A percentile compares a stretch with the other conserved stretches of the same genome.
Evolutionary conservation across 2,113 vertebrate species (phyloP).

Genomic region (Urocynchramus pylzowi): DNA sequence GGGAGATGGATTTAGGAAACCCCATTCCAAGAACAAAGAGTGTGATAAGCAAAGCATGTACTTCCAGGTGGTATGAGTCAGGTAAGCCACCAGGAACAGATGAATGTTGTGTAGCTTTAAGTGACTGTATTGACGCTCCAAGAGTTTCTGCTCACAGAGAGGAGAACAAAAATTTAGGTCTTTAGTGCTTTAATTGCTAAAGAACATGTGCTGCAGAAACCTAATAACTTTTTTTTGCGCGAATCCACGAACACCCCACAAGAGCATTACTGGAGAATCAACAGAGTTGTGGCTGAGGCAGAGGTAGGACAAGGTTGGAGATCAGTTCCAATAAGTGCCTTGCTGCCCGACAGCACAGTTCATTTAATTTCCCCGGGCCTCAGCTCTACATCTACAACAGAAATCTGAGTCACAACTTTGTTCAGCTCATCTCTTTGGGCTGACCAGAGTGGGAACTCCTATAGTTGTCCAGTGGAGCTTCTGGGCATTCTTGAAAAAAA

Average conservation of each 20-base stretch:
- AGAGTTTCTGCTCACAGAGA: not conserved
- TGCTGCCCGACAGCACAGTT: not conserved
- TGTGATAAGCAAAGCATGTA: not conserved
- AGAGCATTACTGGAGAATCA: not conserved
- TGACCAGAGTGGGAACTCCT: not conserved
- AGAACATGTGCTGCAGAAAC: not conserved
- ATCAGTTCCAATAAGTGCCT: not conserved
- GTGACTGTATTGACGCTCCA: not conserved
- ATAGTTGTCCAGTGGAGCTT: not conserved
- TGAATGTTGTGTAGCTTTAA: not conserved
- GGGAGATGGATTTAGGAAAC: fast-evolving
- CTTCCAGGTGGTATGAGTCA: not conserved
- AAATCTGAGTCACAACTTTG: not conserved
- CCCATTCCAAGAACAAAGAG: not conserved
- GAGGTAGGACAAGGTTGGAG: not conserved
- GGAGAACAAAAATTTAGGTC: not conserved
- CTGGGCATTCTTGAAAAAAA: not conserved
- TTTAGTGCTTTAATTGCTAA: not conserved
- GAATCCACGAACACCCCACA: not conserved
- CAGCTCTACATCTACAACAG: not conserved
- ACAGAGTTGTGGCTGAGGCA: not conserved
- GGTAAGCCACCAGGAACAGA: not conserved
- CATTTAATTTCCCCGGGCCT: not conserved
- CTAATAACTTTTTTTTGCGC: not conserved
- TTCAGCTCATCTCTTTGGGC: not conserved